A percentile compares a stretch with the other conserved stretches of the same genome.
phyloP scores from a whole-genome alignment of 2,113 vertebrate genomes.

The Echinops telfairi region DNA sequence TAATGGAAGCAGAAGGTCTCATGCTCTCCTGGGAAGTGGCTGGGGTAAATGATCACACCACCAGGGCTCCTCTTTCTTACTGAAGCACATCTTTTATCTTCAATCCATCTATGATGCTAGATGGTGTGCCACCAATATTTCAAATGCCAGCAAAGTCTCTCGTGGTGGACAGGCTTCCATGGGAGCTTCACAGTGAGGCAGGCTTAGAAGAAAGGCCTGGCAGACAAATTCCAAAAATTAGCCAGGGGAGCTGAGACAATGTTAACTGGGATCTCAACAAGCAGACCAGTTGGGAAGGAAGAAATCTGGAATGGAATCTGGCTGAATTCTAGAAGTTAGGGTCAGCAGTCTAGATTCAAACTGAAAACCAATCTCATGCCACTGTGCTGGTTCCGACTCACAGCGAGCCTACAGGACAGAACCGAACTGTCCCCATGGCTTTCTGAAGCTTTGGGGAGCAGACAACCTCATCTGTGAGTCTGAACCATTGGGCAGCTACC shows the following conservation, averaged over 20 bases:
- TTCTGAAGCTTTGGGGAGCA: too few species aligned
- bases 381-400: too few species aligned
- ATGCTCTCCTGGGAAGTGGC: too few species aligned
- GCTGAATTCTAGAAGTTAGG: background rate
- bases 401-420: too few species aligned
- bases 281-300: background rate
- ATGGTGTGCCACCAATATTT: background rate
- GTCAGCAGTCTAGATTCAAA: background rate
- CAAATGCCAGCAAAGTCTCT: background rate
- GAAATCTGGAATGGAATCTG: background rate
- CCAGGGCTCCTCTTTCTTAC: too few species aligned
- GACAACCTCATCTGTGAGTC: too few species aligned
- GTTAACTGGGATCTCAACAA: background rate
- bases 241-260: background rate
- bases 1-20: too few species aligned
- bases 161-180: background rate
- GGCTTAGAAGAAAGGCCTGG: background rate
- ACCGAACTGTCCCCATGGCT: too few species aligned
- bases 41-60: too few species aligned
- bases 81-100: background rate
- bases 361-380: too few species aligned
- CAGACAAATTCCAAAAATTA: background rate
- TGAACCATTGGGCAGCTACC: too few species aligned
- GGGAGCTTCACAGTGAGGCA: background rate
- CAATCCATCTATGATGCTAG: background rate